A percentile compares a stretch with the other conserved stretches of the same genome.
Evolutionary conservation across 2,113 vertebrate species (phyloP).

Genomic region (Coptodon bakossiorum): DNA sequence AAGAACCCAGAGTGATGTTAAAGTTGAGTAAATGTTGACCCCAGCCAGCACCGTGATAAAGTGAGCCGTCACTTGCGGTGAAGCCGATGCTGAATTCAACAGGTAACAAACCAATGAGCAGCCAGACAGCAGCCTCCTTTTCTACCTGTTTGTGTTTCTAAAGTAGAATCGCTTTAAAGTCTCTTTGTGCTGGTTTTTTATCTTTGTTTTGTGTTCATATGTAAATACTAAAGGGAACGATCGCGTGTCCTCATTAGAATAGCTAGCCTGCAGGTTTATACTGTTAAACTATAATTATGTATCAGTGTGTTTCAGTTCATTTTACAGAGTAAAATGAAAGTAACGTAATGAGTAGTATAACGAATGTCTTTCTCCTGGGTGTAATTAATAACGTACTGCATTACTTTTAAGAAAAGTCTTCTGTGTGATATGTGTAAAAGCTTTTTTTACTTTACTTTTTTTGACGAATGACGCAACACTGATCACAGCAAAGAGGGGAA

Average conservation of each 20-base stretch:
- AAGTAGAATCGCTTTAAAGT: not conserved
- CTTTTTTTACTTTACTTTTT: not conserved
- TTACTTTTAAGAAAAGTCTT: not conserved
- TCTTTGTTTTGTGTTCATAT: not conserved
- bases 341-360: not conserved
- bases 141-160: not conserved
- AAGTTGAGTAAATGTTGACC: not conserved
- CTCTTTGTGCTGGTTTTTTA: not conserved
- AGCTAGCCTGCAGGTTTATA: not conserved
- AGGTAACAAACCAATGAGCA: not conserved
- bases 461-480: not conserved
- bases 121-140: not conserved
- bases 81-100: not conserved
- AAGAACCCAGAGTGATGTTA: not conserved
- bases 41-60: not conserved
- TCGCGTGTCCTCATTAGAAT: not conserved
- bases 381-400: not conserved
- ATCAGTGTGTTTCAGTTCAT: not conserved
- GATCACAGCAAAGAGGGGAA: not conserved
- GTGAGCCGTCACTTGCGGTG: not conserved
- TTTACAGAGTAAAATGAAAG: not conserved
- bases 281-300: not conserved
- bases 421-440: not conserved
- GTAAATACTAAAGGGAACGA: not conserved
- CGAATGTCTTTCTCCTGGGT: not conserved